A percentile compares a stretch with the other conserved stretches of the same genome.
Evolutionary conservation across 1,140 invertebrate species (phyloP).

Genomic region (Magallana gigas): DNA sequence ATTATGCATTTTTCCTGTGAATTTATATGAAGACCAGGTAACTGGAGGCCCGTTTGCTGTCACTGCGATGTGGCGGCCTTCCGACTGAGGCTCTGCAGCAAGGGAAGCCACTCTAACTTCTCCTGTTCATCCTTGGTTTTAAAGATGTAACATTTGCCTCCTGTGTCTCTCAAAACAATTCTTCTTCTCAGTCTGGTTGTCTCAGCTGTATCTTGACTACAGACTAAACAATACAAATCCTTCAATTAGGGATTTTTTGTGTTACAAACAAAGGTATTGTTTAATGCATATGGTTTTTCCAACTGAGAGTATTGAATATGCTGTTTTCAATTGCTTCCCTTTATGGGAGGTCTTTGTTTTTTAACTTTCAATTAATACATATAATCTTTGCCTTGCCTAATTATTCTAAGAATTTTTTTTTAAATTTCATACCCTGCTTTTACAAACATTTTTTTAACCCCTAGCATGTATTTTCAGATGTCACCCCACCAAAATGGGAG

Average conservation of each 20-base stretch:
- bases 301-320: background rate
- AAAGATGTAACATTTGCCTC: conserved; percentile 64
- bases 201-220: conserved; percentile 45
- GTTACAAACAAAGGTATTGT: background rate
- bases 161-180: conserved; percentile 59
- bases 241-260: too few relatives aligned
- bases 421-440: too few relatives aligned
- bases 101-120: conserved; percentile 63
- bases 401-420: too few relatives aligned
- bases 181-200: conserved; percentile 57
- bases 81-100: conserved; percentile 50
- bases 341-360: too few relatives aligned
- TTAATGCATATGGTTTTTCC: background rate
- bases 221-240: background rate
- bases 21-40: background rate
- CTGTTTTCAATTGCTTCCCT: too few relatives aligned
- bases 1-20: background rate
- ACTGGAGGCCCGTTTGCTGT: background rate
- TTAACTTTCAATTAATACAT: too few relatives aligned
- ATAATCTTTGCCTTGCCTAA: too few relatives aligned
- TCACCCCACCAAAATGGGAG: too few relatives aligned
- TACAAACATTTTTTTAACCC: too few relatives aligned
- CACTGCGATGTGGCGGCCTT: background rate
- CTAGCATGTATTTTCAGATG: too few relatives aligned
- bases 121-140: conserved; percentile 69